phyloP scores from a whole-genome alignment of 1,140 invertebrate species.

The Ditylenchus dipsaci region DNA sequence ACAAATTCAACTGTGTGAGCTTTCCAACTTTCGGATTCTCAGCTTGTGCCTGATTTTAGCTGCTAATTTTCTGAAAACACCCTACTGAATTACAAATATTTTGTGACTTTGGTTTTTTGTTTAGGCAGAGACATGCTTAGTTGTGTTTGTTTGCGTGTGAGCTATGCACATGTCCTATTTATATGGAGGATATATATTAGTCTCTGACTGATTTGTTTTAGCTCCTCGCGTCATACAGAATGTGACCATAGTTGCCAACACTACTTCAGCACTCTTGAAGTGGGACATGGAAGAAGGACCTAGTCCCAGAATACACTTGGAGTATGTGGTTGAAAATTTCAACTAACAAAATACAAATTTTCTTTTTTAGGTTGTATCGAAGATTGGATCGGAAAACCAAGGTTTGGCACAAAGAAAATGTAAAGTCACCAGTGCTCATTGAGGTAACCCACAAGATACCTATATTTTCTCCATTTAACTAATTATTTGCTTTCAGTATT shows the following conservation, averaged over 20 bases:
- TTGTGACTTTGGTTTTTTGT: too few species aligned
- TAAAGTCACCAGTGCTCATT: slow-evolving; percentile 46
- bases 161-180: too few species aligned
- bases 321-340: slow-evolving; percentile 17
- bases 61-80: too few species aligned
- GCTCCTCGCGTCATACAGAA: slow-evolving; percentile 51
- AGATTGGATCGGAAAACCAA: slow-evolving; percentile 26
- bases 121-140: too few species aligned
- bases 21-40: too few species aligned
- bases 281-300: slow-evolving; percentile 50
- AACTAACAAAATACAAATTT: too few species aligned
- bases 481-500: background rate
- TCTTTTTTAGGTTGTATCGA: slow-evolving; percentile 33
- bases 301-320: slow-evolving; percentile 43
- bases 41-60: too few species aligned
- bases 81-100: too few species aligned
- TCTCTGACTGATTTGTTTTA: slow-evolving; percentile 26
- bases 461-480: too few species aligned
- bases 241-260: slow-evolving; percentile 39
- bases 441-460: background rate
- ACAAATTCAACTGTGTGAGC: too few species aligned
- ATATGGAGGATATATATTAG: too few species aligned
- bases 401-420: slow-evolving; percentile 38
- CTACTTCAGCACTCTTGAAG: slow-evolving; percentile 35
- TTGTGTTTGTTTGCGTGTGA: too few species aligned